phyloP scores from a whole-genome alignment of 2,113 vertebrate genomes.

The Cairina moschata region DNA sequence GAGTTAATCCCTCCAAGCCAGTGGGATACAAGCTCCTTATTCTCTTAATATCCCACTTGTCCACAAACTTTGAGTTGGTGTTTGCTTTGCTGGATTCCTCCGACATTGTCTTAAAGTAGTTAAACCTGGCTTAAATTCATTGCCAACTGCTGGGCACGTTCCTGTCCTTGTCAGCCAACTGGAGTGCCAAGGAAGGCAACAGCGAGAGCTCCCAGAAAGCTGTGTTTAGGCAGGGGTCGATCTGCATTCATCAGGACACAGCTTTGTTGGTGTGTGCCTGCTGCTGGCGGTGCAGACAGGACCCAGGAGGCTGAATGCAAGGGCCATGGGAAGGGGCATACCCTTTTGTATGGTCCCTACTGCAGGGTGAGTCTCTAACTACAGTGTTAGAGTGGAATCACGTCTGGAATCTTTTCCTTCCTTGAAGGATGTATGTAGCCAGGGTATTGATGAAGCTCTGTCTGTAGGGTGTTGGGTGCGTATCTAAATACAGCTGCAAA shows the following conservation, averaged over 20 bases:
- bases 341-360: background rate
- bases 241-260: background rate
- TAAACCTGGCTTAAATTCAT: background rate
- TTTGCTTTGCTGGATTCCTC: background rate
- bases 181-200: background rate
- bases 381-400: background rate
- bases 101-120: background rate
- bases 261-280: background rate
- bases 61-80: background rate
- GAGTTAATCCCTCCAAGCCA: background rate
- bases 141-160: accelerated
- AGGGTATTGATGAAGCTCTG: background rate
- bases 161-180: background rate
- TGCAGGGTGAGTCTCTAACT: background rate
- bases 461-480: background rate
- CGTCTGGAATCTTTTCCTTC: background rate
- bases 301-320: background rate
- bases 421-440: background rate
- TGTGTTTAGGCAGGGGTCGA: too few species aligned
- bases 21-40: background rate
- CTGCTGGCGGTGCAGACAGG: background rate
- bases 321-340: background rate
- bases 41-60: background rate
- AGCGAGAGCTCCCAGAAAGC: background rate
- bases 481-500: background rate